Evolutionary conservation across 2,113 vertebrate species (phyloP), one percentile per base, ranked within the genome.

Genomic region (Calypte anna): DNA sequence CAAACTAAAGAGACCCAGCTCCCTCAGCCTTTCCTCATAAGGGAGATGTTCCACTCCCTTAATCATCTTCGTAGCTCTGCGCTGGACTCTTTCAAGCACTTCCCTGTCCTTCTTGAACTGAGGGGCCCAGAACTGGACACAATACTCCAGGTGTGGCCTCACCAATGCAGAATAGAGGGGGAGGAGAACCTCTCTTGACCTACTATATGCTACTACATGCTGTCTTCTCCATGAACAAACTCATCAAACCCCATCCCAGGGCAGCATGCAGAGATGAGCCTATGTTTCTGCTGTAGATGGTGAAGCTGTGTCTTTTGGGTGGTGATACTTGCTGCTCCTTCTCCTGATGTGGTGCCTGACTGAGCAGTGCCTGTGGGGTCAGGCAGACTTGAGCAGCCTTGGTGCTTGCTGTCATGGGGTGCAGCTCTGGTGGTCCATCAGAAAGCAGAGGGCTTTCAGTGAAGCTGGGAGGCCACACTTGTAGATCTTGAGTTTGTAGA

Each of bases 321-420:
- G 6, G 23, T 38, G 36, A 9, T 70, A 30, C 22, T 78, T 82
- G 28, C 28, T 82, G 31, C 27, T 90, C 11, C 55, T 77, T 33
- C 51, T 59, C 12, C 9, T 46, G 22, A 6, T 57, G 28, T 57
- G 74, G 28, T 3, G 2, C 33, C 54, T 90, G 63, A 31, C 24
- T 0, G 0, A 82, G 21, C 36, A 70, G 48, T 12, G 14, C n/a
- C 2, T 74, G 20, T 20, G 66, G 28, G 10, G 5, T 28, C 53
- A 68, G 72, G 43, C 13, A 62, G 31, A 20, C 58, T 70, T 69
- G 55, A 28, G 50, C 13, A 46, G 33, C 30, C 61, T 67, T 36
- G 10, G 19, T 55, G 40, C 76, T 81, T 58, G 51, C 22, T 82
- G 67, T 21, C 30, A 17, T 8, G 44, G 12, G 14, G 25, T 40